A percentile compares a stretch with the other conserved stretches of the same genome.
Evolutionary conservation across 2,797 vertebrate species (phyloP).

Genomic region (Hippocampus kuda): DNA sequence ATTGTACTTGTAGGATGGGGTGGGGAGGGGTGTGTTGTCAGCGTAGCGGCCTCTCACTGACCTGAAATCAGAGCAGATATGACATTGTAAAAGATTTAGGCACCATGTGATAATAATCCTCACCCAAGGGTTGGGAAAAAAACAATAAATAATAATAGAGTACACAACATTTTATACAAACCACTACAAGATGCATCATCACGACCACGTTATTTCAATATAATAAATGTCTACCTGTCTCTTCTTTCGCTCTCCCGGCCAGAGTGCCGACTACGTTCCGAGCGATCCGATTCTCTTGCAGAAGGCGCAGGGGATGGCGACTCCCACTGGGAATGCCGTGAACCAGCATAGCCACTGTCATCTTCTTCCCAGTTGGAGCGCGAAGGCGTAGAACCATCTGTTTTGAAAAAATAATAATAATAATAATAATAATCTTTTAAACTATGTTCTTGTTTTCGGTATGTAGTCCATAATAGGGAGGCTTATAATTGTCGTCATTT

Average conservation of each 20-base stretch:
- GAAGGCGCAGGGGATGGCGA: slow-evolving; percentile 85
- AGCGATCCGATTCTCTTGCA: slow-evolving; percentile 72
- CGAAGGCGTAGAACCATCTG: slow-evolving; percentile 87
- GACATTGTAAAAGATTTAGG: background rate
- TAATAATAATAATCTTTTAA: background rate
- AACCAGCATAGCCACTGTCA: slow-evolving; percentile 72
- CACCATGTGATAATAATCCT: too few species aligned
- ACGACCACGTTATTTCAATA: background rate
- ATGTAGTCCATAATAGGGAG: background rate
- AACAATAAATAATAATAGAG: background rate
- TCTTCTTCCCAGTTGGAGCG: slow-evolving; percentile 97
- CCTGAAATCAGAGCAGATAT: slow-evolving; percentile 54
- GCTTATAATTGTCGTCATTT: background rate
- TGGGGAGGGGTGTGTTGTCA: slow-evolving; percentile 85
- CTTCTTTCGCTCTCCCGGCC: slow-evolving; percentile 78
- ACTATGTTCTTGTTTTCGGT: too few species aligned
- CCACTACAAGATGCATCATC: background rate
- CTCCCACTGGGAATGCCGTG: slow-evolving; percentile 89
- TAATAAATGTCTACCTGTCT: slow-evolving; percentile 57
- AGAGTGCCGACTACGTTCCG: slow-evolving; percentile 70
- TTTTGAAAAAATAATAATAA: background rate
- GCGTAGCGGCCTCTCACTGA: slow-evolving; percentile 78
- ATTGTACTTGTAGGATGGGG: slow-evolving; percentile 95
- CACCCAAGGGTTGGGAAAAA: background rate
- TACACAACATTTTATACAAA: background rate